These are phyloP conservation scores for Druon quercuslanigerum DNA, from an alignment of 1,140 invertebrate species.

Conservation along the genomic window DNA sequence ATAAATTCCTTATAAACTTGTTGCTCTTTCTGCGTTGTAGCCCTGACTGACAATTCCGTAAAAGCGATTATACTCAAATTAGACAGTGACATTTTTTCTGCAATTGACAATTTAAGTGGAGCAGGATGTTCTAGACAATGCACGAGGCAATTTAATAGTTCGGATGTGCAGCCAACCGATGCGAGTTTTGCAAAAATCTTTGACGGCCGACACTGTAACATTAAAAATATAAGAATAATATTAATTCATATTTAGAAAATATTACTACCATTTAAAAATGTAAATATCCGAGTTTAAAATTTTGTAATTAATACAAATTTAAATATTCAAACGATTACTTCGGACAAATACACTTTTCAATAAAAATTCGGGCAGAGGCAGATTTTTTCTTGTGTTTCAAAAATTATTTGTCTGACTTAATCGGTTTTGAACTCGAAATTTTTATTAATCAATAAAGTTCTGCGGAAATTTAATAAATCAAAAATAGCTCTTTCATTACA, in stretches of 20 bases:
- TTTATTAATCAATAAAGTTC: too few species aligned
- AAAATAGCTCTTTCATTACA: too few species aligned
- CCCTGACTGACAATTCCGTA: conserved; percentile 79
- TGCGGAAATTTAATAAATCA: too few species aligned
- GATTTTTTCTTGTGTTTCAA: too few species aligned
- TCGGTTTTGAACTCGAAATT: too few species aligned
- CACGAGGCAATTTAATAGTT: conserved; percentile 81
- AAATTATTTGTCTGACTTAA: too few species aligned
- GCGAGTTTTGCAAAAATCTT: conserved; percentile 86
- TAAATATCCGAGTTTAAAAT: not conserved
- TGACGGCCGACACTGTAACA: conserved; percentile 79
- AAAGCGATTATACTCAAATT: conserved; percentile 83
- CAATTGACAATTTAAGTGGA: conserved; percentile 77
- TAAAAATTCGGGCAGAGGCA: too few species aligned
- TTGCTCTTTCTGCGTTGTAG: conserved; percentile 53
- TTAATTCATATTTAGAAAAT: too few species aligned
- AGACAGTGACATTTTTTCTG: conserved; percentile 81
- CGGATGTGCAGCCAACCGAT: conserved; percentile 81
- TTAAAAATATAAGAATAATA: conserved; percentile 32
- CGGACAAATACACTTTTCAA: too few species aligned
- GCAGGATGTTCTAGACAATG: conserved; percentile 76
- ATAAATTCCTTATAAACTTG: conserved; percentile 77
- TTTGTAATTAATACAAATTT: too few species aligned
- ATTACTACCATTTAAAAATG: not conserved
- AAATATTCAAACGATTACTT: too few species aligned